Base-by-base conservation (phyloP, 2,797 vertebrate species). In the Artibeus lituratus region DNA sequence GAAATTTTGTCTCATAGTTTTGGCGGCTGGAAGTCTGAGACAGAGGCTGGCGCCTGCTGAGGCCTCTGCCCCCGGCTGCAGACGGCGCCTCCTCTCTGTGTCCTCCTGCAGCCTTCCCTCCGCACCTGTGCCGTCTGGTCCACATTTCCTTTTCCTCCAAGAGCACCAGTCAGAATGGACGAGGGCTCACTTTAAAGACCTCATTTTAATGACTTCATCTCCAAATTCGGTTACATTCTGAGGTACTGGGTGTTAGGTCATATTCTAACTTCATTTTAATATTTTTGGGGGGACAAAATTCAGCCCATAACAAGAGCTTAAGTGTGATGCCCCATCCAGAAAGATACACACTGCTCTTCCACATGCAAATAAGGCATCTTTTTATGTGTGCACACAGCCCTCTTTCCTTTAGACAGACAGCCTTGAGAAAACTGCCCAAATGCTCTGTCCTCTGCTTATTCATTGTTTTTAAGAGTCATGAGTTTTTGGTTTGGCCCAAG, bases 401-500 rank as follows among this genome's bases (percentile, higher is more conserved):
- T 47, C 35, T 51, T 77, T 67, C 44, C 57, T 73, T 57, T 78
- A 94, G 77, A 29, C 62, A 89, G 37, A 22, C 7, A 15, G 47
- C 65, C 15, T 0, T 74, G 49, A 93, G 92, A 87, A 90, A 78
- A 82, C 80, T 16, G 49, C 32, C 88, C 35, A n/a, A 86, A 84
- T 21, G 12, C 74, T 85, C 51, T 76, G 72, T 39, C 15, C 16
- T 59, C 65, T 37, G 77, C 32, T 88, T 84, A 19, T 49, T 90
- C 21, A 29, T 82, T 67, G 91, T 82, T 92, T 92, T 91, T 76
- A 49, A 91, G 69, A 88, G 86, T 92, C 96, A 78, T 24, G 92
- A 87, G 78, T 77, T 78, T 96, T 69, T 55, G 88, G 74, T 91
- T 94, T 94, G 67, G 78, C 90, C 92, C 90, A 86, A 81, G 86